Evolutionary conservation across 2,888 invertebrate species (phyloP).

Genomic region (Phyto melanocephala): DNA sequence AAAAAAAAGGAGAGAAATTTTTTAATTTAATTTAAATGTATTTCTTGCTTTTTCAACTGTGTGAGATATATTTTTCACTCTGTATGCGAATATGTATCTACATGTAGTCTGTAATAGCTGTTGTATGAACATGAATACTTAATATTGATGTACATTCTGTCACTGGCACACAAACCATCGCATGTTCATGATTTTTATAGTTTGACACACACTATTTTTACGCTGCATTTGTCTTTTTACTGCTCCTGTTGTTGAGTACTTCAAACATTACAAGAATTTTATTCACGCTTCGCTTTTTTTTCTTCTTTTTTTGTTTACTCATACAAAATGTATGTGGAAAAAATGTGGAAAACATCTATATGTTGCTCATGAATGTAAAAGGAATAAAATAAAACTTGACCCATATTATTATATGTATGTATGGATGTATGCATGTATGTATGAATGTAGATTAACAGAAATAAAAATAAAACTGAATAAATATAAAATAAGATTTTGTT

Average conservation of each 20-base stretch:
- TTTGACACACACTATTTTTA: slow-evolving; percentile 19
- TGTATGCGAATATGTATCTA: too few species aligned
- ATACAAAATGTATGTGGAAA: background rate
- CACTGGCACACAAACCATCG: slow-evolving; percentile 4
- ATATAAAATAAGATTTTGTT: background rate
- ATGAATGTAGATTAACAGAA: background rate
- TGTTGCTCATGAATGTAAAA: background rate
- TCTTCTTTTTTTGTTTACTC: background rate
- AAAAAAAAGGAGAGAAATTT: too few species aligned
- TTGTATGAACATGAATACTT: slow-evolving; percentile 23
- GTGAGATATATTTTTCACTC: too few species aligned
- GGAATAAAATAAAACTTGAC: slow-evolving; percentile 15
- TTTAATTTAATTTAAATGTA: too few species aligned
- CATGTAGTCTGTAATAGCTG: background rate
- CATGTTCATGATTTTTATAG: slow-evolving; percentile 9
- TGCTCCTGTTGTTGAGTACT: background rate
- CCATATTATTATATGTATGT: background rate
- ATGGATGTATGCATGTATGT: background rate
- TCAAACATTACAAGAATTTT: slow-evolving; percentile 8
- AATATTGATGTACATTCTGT: slow-evolving; percentile 19
- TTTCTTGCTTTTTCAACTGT: too few species aligned
- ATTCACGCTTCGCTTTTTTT: too few species aligned
- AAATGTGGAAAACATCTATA: background rate
- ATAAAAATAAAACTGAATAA: background rate
- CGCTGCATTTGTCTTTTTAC: slow-evolving; percentile 33